Evolutionary conservation across 2,797 vertebrate species (phyloP).

Genomic region (Protonibea diacanthus): DNA sequence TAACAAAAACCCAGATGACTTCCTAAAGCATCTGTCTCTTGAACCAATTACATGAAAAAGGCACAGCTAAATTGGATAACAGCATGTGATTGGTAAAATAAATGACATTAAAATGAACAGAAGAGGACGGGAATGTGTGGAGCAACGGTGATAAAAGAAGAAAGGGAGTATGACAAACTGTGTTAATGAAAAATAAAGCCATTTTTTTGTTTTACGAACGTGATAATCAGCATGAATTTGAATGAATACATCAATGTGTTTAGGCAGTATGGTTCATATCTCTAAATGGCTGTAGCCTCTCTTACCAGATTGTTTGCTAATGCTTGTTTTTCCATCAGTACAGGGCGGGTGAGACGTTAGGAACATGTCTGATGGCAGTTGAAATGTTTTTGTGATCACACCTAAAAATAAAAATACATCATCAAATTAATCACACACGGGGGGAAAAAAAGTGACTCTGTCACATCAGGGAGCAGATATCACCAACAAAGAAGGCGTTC

Average conservation of each 20-base stretch:
- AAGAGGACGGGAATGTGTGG: neutral
- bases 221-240: conserved; percentile 2
- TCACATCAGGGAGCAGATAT: conserved; percentile 34
- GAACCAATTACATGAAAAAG: neutral
- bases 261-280: neutral
- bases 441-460: neutral
- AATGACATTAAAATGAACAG: neutral
- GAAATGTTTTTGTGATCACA: conserved; percentile 1
- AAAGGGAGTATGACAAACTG: neutral
- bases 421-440: conserved; percentile 10
- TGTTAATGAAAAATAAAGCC: neutral
- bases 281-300: neutral
- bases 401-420: neutral
- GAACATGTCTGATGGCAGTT: neutral
- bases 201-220: neutral
- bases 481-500: conserved; percentile 8
- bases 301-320: conserved; percentile 15
- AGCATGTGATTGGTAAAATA: neutral
- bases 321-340: conserved; percentile 2
- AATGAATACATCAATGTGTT: neutral
- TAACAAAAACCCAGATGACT: neutral
- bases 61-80: neutral
- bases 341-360: neutral
- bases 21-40: neutral
- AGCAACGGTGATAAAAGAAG: neutral